A percentile compares a stretch with the other conserved stretches of the same genome.
These are phyloP conservation scores for Hyles lineata DNA, from an alignment of 2,888 invertebrate species.

Conservation along the genomic window DNA sequence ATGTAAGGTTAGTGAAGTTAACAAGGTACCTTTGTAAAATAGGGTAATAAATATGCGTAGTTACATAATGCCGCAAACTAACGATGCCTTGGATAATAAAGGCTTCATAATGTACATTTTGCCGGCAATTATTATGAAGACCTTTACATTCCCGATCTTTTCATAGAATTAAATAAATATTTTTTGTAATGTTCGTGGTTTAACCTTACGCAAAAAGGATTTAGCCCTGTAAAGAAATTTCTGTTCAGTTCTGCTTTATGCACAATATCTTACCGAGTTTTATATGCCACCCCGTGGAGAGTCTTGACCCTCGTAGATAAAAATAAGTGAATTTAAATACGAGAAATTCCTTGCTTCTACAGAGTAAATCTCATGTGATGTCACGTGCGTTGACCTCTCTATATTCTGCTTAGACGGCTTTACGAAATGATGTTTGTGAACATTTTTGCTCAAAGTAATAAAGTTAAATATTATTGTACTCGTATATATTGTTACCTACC, in stretches of 20 bases:
- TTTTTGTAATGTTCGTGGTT: no score
- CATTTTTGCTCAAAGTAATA: no score
- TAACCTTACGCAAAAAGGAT: no score
- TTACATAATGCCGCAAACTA: neutral
- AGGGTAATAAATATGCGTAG: neutral
- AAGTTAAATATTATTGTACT: no score
- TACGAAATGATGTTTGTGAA: neutral
- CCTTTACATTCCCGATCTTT: neutral
- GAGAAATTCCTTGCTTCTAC: neutral
- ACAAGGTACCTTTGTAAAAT: no score
- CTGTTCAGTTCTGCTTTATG: neutral
- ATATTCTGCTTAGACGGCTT: neutral
- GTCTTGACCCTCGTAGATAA: neutral
- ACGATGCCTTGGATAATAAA: neutral
- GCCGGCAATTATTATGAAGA: neutral
- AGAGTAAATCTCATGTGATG: neutral
- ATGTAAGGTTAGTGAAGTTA: no score
- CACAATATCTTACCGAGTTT: conserved; percentile 58
- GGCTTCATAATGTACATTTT: neutral
- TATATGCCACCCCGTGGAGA: conserved; percentile 16
- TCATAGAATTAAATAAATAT: neutral
- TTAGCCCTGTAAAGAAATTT: neutral
- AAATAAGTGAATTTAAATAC: conserved; percentile 6
- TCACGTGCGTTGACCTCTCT: conserved; percentile 1
- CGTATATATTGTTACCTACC: no score